Base-by-base conservation (phyloP, 1,140 invertebrate species). In the Meloidogyne exigua region DNA sequence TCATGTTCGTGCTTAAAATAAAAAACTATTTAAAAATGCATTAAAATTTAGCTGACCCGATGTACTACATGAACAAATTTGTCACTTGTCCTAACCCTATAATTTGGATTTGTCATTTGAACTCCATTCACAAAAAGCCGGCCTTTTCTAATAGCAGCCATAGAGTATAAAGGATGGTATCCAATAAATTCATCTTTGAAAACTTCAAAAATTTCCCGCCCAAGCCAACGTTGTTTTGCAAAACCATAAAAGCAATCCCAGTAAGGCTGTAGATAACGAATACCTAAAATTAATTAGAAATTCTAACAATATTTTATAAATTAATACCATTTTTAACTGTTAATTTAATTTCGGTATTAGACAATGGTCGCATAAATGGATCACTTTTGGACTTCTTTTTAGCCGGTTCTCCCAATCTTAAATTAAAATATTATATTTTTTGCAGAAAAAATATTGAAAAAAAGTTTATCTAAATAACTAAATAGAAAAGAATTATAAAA, bases 241-340 rank as follows among this genome's bases (percentile, higher is more conserved):
- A 95, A 95, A 12, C 95, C 95, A 66, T 93, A 94, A 89, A 97
- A 99, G 15, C 93, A 95, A 89, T 62, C 42, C 72, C 72, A 95
- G 89, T 99, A 99, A 0, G 96, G 96, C 88, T 96, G 95, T 0
- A 99, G 95, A 91, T 99, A 98, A 75, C 96, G 91, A 72, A 99
- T 90, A 81, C 95, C 95, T 96, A 90, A 44, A 81, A 79, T 62
- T 5, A 23, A 32, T 32, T 32, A 32, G 7, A 32, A n/a, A 67
- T 11, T 66, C 13, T 67, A 32, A 15, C 2, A 63, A 72, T 4
- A 63, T 49, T 11, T 72, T n/a, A 23, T 21, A 63, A 15, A 25
- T 42, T 23, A 63, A 18, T n/a, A 23, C 70, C 63, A 49, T 63
- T 72, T 72, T 57, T 57, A 57, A 57, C n/a, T n/a, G 49, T 57